Evolutionary conservation across 2,888 invertebrate genomes (phyloP).

Genomic region (Crematogaster levior): DNA sequence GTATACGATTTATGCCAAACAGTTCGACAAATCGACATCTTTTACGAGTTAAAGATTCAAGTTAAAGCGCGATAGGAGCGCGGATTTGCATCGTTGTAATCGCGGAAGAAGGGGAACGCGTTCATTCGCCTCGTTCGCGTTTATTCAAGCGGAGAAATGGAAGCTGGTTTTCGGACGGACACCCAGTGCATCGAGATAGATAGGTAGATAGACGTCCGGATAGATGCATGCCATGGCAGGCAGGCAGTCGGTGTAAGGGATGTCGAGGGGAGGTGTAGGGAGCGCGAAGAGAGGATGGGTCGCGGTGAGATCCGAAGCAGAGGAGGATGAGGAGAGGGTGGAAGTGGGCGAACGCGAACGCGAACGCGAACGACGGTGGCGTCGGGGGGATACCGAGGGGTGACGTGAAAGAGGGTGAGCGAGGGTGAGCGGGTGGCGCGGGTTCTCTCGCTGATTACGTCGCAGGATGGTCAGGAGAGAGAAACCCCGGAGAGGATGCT

Average conservation of each 20-base stretch:
- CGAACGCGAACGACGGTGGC: conserved; percentile 57
- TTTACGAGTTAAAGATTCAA: conserved; percentile 32
- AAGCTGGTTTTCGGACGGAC: conserved; percentile 75
- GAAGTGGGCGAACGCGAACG: conserved; percentile 70
- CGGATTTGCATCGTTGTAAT: conserved; percentile 25
- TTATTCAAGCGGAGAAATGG: conserved; percentile 63
- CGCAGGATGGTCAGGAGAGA: conserved; percentile 84
- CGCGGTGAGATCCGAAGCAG: conserved; percentile 74
- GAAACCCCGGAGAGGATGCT: conserved; percentile 86
- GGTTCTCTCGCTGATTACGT: conserved; percentile 85
- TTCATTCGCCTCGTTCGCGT: conserved; percentile 22
- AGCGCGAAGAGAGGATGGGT: conserved; percentile 68
- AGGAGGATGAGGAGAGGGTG: conserved; percentile 66
- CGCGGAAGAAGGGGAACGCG: not conserved
- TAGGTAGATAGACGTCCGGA: conserved; percentile 77
- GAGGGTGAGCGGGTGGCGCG: conserved; percentile 65
- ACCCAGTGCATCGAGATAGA: conserved; percentile 79
- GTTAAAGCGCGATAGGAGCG: conserved; percentile 24
- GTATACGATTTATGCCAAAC: not conserved
- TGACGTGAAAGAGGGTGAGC: conserved; percentile 72
- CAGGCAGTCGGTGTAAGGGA: conserved; percentile 70
- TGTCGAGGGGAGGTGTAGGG: conserved; percentile 70
- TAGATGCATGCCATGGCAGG: conserved; percentile 76
- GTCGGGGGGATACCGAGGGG: conserved; percentile 59
- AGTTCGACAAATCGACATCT: conserved; percentile 1